phyloP scores from a whole-genome alignment of 2,888 invertebrate species.

The Lissocephala sabroskyi region DNA sequence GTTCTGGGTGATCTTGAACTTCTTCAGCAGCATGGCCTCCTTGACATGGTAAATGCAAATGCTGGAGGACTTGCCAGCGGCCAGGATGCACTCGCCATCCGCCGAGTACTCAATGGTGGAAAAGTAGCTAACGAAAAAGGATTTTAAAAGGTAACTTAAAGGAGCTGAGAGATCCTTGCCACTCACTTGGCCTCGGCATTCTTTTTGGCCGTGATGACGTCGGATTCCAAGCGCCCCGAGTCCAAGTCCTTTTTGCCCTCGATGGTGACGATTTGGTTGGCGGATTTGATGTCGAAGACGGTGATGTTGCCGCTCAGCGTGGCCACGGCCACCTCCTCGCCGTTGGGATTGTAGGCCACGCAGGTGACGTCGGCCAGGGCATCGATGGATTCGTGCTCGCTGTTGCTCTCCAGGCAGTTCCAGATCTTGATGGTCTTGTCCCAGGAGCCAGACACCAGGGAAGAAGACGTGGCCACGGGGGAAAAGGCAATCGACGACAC shows the following conservation, averaged over 20 bases:
- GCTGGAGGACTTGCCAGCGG: conserved; percentile 94
- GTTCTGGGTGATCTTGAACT: conserved; percentile 95
- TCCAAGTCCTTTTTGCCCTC: conserved; percentile 94
- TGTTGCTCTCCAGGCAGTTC: conserved; percentile 89
- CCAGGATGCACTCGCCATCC: conserved; percentile 91
- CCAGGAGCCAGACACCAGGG: conserved; percentile 93
- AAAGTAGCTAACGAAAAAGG: conserved; percentile 82
- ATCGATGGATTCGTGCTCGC: conserved; percentile 85
- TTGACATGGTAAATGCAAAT: conserved; percentile 94
- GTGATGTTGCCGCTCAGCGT: conserved; percentile 90
- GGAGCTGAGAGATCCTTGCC: too few species aligned
- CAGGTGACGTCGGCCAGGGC: conserved; percentile 86
- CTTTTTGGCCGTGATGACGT: conserved; percentile 90
- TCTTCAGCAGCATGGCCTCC: conserved; percentile 88
- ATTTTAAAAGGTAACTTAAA: not conserved
- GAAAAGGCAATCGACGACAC: conserved; percentile 88
- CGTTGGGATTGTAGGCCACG: conserved; percentile 91
- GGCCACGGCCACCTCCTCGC: conserved; percentile 92
- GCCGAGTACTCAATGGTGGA: conserved; percentile 93
- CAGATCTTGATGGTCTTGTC: conserved; percentile 93
- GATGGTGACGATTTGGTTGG: conserved; percentile 83
- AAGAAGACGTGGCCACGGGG: conserved; percentile 80
- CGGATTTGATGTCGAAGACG: conserved; percentile 82
- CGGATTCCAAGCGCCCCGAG: conserved; percentile 85
- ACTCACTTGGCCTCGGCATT: conserved; percentile 88